Base-by-base conservation (phyloP, 2,797 vertebrate species). In the Malacoctenus gilli region DNA sequence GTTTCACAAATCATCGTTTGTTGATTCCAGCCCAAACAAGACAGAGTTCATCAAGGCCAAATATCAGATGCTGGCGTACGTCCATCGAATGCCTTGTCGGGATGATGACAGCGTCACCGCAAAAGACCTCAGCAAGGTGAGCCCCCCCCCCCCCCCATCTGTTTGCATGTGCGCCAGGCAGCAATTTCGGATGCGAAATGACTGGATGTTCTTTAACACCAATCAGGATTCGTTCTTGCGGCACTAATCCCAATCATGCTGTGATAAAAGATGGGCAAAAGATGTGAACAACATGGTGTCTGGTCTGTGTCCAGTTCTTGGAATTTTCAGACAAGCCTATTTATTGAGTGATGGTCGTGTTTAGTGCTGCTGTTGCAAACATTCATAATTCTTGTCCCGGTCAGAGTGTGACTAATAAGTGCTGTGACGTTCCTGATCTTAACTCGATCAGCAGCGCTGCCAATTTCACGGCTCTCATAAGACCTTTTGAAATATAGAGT, bases 31-130 rank as follows among this genome's bases (percentile, higher is more conserved):
- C 69, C 96, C 96, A 59, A 98, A 96, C 87, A 99, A 99, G 84
- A 95, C 96, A 0, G 97, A 99, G 75, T 99, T 99, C 89, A 98
- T 99, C 75, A 92, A 95, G 85, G 95, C 95, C 40, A 99, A 99
- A 79, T 99, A 99, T 84, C 97, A 99, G 68, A 99, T 99, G 97
- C 70, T 99, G 61, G 96, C 95, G 0, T 99, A 95, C 12, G 97
- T 99, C 11, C 96, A 98, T 77, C 94, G 95, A 57, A 89, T 99
- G 92, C 97, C 97, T 0, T 99, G 97, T 82, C 93, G 97, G 4
- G 97, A 99, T 25, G 97, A 99, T 0, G 97, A 99, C 65, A 98
- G 94, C 2, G 94, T 96, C 23, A 96, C 95, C 4, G 93, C 97
- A 73, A 99, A 98, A 89, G 97, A 99, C 80, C 95, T 99, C 59